Evolutionary conservation across 2,113 vertebrate genomes (phyloP).

Genomic region (Osmerus eperlanus): DNA sequence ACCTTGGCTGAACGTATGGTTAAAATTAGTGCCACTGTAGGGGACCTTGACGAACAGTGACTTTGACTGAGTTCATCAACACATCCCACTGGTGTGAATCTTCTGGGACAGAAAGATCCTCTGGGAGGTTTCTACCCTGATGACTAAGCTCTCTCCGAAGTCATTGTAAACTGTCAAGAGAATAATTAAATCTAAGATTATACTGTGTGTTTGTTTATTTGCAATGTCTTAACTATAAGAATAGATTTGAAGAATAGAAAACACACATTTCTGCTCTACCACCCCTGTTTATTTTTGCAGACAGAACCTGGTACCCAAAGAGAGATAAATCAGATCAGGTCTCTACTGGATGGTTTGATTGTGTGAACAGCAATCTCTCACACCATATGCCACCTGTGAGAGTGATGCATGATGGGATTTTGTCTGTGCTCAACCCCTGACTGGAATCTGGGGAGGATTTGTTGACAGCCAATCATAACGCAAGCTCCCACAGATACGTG

Average conservation of each 20-base stretch:
- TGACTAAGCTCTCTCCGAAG: too few relatives aligned
- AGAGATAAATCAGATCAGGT: too few relatives aligned
- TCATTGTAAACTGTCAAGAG: too few relatives aligned
- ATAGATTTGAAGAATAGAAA: too few relatives aligned
- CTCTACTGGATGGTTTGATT: not conserved
- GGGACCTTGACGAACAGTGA: slow-evolving; percentile 63
- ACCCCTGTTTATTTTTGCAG: too few relatives aligned
- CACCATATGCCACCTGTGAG: slow-evolving; percentile 36
- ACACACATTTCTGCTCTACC: too few relatives aligned
- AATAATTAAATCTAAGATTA: too few relatives aligned
- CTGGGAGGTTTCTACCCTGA: too few relatives aligned
- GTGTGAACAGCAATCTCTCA: slow-evolving; percentile 37
- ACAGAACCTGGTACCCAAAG: too few relatives aligned
- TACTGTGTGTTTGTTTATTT: too few relatives aligned
- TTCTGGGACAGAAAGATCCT: not conserved
- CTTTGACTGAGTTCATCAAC: slow-evolving; percentile 53
- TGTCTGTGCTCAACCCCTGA: slow-evolving; percentile 48
- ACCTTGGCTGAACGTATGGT: slow-evolving; percentile 53
- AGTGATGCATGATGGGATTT: not conserved
- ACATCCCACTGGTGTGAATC: slow-evolving; percentile 26
- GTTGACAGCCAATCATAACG: slow-evolving; percentile 42
- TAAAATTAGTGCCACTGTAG: slow-evolving; percentile 57
- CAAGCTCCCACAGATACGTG: slow-evolving; percentile 35
- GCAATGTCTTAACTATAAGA: too few relatives aligned
- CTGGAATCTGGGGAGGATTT: slow-evolving; percentile 45